Evolutionary conservation across 2,113 vertebrate species (phyloP), one percentile per base, ranked within the genome.

Genomic region (Neolamprologus toae): DNA sequence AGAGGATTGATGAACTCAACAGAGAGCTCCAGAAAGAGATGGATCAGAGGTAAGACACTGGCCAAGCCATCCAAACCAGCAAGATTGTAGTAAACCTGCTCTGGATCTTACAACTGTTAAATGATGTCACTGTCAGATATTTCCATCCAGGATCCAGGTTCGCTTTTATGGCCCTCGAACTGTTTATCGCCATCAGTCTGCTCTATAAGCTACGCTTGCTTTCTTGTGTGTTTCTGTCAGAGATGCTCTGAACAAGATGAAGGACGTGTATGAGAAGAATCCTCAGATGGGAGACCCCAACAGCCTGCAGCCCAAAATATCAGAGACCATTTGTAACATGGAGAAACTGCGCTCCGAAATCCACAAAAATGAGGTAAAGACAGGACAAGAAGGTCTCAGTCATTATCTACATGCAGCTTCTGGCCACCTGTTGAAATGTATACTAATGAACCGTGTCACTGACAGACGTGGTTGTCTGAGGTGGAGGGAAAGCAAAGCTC

Each of bases 201-300:
- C n/a, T 57, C 14, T 16, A 13, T 57, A 37, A 80, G 33, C 12
- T 6, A 40, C 2, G 1, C 11, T 40, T 12, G 5, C 6, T 23
- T 54, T 0, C 23, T 33, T 53, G 10, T 57, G 12, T 16, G 42
- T 83, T 79, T 86, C 28, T 73, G 23, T 21, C 90, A 98, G 98
- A 97, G 98, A 99, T 88, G 99, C 99, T 3, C 97, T 99, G 91
- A 99, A 99, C 96, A 99, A 99, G 97, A 99, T 99, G 98, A 99
- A 99, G 96, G 99, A 99, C n/a, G 99, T 99, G 13, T 99, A 99
- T 90, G 98, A 99, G 95, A 99, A 99, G 96, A 99, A 98, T 91
- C 98, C 98, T 37, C 98, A 99, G 94, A 99, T 99, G 98, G 99
- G 99, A 26, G 98, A 99, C 91, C 98, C 99, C 68, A 94, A 94